A percentile compares a stretch with the other conserved stretches of the same genome.
phyloP scores from a whole-genome alignment of 1,140 invertebrate species.

The Ostrea edulis region DNA sequence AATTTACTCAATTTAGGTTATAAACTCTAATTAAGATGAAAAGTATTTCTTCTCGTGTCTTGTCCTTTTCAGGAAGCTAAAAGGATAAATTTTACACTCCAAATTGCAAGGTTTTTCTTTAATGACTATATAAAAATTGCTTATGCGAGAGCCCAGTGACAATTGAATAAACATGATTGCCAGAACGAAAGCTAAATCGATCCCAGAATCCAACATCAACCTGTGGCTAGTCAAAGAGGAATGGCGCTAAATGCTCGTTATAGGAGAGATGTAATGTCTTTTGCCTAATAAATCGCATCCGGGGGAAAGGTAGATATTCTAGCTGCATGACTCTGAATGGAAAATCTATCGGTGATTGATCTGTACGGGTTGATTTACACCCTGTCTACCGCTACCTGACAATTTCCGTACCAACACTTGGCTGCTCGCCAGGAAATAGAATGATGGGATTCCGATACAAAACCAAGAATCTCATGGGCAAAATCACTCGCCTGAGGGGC shows the following conservation, averaged over 20 bases:
- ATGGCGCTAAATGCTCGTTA: background rate
- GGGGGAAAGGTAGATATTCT: slow-evolving; percentile 24
- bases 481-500: too few relatives aligned
- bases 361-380: background rate
- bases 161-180: slow-evolving; percentile 24
- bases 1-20: background rate
- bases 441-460: slow-evolving; percentile 25
- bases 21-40: background rate
- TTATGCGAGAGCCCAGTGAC: background rate
- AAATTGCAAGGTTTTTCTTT: background rate
- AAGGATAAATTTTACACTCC: background rate
- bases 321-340: background rate
- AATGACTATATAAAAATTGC: slow-evolving; percentile 10
- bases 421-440: background rate
- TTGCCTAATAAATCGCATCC: slow-evolving; percentile 29
- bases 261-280: slow-evolving; percentile 21
- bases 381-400: slow-evolving; percentile 10
- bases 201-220: background rate
- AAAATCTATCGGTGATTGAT: slow-evolving; percentile 35
- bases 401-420: background rate
- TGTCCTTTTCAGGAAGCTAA: background rate
- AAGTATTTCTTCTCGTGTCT: background rate
- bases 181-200: background rate
- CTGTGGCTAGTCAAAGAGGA: slow-evolving; percentile 27
- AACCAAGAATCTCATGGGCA: background rate